Conservation (phyloP, 37 sponge, comb jelly and placozoan genomes). For the Diacarnus erythraeanus region DNA sequence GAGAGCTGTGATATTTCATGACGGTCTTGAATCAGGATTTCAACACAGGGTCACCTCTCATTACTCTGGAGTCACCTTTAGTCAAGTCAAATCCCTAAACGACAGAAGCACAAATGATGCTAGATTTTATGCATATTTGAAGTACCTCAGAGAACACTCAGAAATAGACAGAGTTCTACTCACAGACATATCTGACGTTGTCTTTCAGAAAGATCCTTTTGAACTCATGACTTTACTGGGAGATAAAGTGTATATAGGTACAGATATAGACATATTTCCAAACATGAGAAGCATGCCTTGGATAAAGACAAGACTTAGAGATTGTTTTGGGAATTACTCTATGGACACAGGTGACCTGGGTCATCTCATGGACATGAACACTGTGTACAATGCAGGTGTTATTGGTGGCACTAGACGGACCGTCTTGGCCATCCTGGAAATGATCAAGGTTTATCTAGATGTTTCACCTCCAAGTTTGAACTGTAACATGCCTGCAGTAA, state of each 20-base stretch:
- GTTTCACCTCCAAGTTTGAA: conserved; percentile 39
- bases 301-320: conserved; percentile 21
- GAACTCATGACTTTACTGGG: conserved; percentile 61
- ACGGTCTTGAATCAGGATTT: conserved; percentile 49
- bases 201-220: conserved; percentile 65
- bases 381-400: conserved; percentile 71
- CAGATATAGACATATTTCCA: conserved; percentile 73
- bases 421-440: conserved; percentile 22
- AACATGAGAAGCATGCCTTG: conserved; percentile 53
- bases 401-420: conserved; percentile 49
- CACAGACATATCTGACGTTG: conserved; percentile 74
- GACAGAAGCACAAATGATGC: conserved; percentile 76
- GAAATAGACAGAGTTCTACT: conserved; percentile 58
- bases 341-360: background rate
- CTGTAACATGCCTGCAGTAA: conserved; percentile 78
- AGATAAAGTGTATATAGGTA: conserved; percentile 60
- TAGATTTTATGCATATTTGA: conserved; percentile 55
- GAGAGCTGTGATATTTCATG: conserved; percentile 68
- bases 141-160: conserved; percentile 40
- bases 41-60: conserved; percentile 14
- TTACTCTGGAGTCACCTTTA: conserved; percentile 29
- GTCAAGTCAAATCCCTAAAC: conserved; percentile 30
- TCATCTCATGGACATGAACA: conserved; percentile 22
- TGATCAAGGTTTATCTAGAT: conserved; percentile 29
- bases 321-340: conserved; percentile 50